Evolutionary conservation across 2,113 vertebrate species (phyloP).

Genomic region (Bubalus kerabau): DNA sequence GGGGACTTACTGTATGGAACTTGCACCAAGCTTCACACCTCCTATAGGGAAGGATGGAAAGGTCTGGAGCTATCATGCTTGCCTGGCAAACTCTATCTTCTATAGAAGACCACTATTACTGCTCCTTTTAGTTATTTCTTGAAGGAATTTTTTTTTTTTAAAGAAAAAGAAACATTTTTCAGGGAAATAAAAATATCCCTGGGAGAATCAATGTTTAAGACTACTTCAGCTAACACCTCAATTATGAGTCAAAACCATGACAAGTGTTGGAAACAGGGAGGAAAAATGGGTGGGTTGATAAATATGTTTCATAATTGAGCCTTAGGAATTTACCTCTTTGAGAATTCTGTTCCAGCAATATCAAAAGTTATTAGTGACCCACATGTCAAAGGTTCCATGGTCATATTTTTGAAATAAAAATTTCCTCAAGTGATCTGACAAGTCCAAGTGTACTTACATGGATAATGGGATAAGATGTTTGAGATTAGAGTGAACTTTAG

Average conservation of each 20-base stretch:
- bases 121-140: neutral
- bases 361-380: neutral
- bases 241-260: neutral
- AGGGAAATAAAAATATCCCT: neutral
- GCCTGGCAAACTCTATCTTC: neutral
- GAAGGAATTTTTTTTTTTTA: neutral
- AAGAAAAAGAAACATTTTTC: neutral
- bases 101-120: neutral
- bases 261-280: neutral
- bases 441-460: neutral
- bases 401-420: constrained; percentile 1
- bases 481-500: neutral
- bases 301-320: neutral
- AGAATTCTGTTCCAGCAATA: neutral
- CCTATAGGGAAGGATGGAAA: neutral
- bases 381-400: neutral
- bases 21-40: neutral
- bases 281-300: neutral
- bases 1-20: neutral
- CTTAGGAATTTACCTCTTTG: neutral
- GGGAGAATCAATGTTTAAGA: neutral
- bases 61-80: fast-evolving
- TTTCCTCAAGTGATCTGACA: neutral
- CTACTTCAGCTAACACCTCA: neutral
- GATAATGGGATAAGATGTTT: neutral